Evolutionary conservation across 2,888 invertebrate species (phyloP).

Genomic region (Corbicula japonica): DNA sequence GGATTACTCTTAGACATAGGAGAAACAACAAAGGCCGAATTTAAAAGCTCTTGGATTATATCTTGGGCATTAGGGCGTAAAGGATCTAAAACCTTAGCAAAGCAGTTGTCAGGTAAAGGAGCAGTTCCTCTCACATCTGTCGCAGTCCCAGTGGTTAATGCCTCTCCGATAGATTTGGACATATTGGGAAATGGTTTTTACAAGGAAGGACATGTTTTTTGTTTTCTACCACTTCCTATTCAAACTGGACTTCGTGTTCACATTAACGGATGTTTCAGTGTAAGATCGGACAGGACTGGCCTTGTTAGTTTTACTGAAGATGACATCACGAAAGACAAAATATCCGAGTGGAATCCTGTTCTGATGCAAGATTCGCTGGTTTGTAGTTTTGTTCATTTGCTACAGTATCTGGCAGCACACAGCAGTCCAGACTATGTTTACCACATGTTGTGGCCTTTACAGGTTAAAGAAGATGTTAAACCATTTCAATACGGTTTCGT

Average conservation of each 20-base stretch:
- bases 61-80: slow-evolving; percentile 48
- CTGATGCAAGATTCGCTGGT: slow-evolving; percentile 58
- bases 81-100: slow-evolving; percentile 11
- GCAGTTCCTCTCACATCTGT: slow-evolving; percentile 74
- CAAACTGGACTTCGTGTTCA: slow-evolving; percentile 77
- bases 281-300: slow-evolving; percentile 79
- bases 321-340: slow-evolving; percentile 76
- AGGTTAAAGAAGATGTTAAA: not conserved
- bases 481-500: slow-evolving; percentile 18
- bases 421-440: not conserved
- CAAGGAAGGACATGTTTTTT: slow-evolving; percentile 75
- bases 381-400: slow-evolving; percentile 54
- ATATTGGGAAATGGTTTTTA: slow-evolving; percentile 61
- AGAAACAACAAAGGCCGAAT: not conserved
- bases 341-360: slow-evolving; percentile 60
- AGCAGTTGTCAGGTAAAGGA: slow-evolving; percentile 20
- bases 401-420: slow-evolving; percentile 21
- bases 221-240: slow-evolving; percentile 83
- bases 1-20: not conserved
- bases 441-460: slow-evolving; percentile 8
- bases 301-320: slow-evolving; percentile 76
- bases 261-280: slow-evolving; percentile 82
- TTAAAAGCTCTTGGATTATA: too few relatives aligned
- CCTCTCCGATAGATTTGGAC: too few relatives aligned
- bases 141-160: too few relatives aligned